A percentile compares a stretch with the other conserved stretches of the same genome.
phyloP scores from a whole-genome alignment of 2,113 vertebrate genomes.

The Regulus satrapa region DNA sequence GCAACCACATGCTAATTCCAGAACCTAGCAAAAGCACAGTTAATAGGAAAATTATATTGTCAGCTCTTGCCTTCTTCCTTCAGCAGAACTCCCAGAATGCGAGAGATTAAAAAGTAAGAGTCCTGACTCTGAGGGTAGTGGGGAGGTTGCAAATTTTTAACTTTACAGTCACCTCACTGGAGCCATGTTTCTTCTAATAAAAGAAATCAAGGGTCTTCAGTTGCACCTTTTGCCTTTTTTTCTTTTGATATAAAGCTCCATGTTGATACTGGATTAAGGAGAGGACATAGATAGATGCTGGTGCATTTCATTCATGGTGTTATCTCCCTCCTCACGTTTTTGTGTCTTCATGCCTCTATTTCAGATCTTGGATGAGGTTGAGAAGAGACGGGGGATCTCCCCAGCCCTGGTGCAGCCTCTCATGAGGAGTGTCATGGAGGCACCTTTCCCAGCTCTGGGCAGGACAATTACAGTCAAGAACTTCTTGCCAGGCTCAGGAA shows the following conservation, averaged over 20 bases:
- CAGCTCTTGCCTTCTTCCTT: not conserved
- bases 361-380: slow-evolving; percentile 96
- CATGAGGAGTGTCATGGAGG: slow-evolving; percentile 97
- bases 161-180: not conserved
- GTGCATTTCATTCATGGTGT: not conserved
- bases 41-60: not conserved
- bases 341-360: not conserved
- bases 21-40: not conserved
- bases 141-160: not conserved
- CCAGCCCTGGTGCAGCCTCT: slow-evolving; percentile 96
- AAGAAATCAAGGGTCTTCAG: not conserved
- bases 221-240: not conserved
- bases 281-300: not conserved
- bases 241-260: not conserved
- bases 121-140: not conserved
- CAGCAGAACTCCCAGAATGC: not conserved
- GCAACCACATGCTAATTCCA: not conserved
- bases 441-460: slow-evolving; percentile 92
- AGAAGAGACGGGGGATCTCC: slow-evolving; percentile 94
- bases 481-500: slow-evolving; percentile 94
- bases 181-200: not conserved
- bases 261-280: not conserved
- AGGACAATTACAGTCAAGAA: slow-evolving; percentile 92
- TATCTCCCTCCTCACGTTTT: not conserved
- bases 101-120: not conserved